These are phyloP conservation scores for Pelodiscus sinensis DNA, from an alignment of 2,113 vertebrate genomes.

Conservation along the genomic window DNA sequence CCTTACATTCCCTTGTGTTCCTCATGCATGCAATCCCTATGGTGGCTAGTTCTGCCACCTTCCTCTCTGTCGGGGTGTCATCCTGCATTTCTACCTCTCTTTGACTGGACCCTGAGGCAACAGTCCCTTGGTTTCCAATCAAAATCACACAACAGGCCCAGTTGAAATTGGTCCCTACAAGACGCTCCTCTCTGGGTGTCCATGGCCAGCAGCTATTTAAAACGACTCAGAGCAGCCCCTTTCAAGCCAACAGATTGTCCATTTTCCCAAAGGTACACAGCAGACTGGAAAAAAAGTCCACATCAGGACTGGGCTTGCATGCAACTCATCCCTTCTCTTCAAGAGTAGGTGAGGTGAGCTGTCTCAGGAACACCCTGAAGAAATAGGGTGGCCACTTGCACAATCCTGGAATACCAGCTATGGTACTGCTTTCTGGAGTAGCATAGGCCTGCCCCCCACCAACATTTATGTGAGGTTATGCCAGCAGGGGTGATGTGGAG, in stretches of 20 bases:
- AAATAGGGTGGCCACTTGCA: not conserved
- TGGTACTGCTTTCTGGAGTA: not conserved
- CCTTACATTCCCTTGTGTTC: not conserved
- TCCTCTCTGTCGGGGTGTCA: not conserved
- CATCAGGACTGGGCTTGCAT: not conserved
- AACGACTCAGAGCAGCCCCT: not conserved
- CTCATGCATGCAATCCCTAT: not conserved
- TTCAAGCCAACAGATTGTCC: conserved; percentile 2
- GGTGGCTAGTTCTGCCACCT: not conserved
- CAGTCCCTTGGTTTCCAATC: not conserved
- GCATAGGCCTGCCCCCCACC: not conserved
- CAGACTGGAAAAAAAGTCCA: not conserved
- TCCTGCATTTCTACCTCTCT: not conserved
- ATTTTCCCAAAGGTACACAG: not conserved
- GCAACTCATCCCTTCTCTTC: conserved; percentile 13
- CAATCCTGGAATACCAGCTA: not conserved
- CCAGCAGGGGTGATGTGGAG: not conserved
- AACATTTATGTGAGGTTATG: not conserved
- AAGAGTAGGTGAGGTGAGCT: not conserved
- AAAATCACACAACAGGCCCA: not conserved
- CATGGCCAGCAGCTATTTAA: not conserved
- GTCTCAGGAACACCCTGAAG: not conserved
- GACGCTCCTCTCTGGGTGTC: not conserved
- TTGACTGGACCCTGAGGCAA: not conserved
- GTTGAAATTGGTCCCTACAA: not conserved